These are phyloP conservation scores for Apodemia hepburni DNA, from an alignment of 2,888 invertebrate species.

Conservation along the genomic window DNA sequence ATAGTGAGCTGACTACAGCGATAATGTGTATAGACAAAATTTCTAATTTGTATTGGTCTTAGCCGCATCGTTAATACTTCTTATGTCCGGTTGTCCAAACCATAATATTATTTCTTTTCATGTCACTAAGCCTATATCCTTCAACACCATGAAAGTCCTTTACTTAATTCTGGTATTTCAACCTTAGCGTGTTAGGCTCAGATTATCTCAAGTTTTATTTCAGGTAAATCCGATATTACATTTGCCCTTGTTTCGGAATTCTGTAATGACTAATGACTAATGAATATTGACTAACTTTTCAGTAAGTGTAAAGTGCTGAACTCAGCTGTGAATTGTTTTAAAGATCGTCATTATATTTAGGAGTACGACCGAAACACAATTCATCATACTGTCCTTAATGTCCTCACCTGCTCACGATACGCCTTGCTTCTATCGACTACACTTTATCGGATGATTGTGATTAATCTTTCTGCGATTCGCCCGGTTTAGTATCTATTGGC, in stretches of 20 bases:
- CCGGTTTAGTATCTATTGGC: too few species aligned
- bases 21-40: too few species aligned
- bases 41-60: neutral
- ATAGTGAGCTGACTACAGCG: too few species aligned
- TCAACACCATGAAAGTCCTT: constrained; percentile 3
- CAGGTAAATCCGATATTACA: neutral
- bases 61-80: neutral
- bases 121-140: neutral
- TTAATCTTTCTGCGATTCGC: too few species aligned
- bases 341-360: neutral
- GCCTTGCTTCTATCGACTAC: too few species aligned
- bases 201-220: neutral
- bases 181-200: neutral
- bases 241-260: constrained; percentile 2
- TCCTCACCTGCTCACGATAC: too few species aligned
- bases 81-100: neutral
- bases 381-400: too few species aligned
- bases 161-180: constrained; percentile 1
- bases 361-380: too few species aligned
- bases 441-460: too few species aligned
- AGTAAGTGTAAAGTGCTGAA: neutral
- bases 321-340: neutral
- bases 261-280: constrained; percentile 4
- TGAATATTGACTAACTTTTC: neutral
- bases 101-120: neutral